Conservation (phyloP, 2,888 invertebrate genomes). For the Cyclophora albipunctata region DNA sequence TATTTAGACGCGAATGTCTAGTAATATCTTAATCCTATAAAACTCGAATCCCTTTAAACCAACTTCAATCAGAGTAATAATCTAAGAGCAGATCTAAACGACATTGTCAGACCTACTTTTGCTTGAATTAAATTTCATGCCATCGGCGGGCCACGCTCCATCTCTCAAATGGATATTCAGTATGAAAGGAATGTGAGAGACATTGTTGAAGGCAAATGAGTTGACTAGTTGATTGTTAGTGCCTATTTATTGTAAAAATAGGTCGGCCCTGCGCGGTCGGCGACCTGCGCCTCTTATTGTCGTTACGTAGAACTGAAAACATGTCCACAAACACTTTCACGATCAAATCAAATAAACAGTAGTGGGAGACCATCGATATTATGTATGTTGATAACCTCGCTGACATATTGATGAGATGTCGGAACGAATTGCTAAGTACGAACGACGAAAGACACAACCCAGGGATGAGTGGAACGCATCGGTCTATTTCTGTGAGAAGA, state of each 20-base stretch:
- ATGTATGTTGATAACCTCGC: constrained; percentile 56
- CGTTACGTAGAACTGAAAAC: constrained; percentile 21
- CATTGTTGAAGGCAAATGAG: constrained; percentile 51
- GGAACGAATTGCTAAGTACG: constrained; percentile 55
- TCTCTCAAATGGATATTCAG: constrained; percentile 30
- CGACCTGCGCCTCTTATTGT: constrained; percentile 41
- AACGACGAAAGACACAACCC: constrained; percentile 60
- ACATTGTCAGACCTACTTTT: constrained; percentile 17
- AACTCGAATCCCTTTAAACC: constrained; percentile 1
- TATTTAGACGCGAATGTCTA: constrained; percentile 15
- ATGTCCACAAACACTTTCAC: constrained; percentile 25
- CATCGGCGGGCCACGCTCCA: constrained; percentile 23
- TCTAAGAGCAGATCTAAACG: constrained; percentile 1
- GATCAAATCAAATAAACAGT: constrained; percentile 37
- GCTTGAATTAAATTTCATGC: constrained; percentile 28
- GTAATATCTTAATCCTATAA: neutral
- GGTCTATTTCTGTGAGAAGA: constrained; percentile 60
- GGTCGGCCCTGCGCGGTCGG: constrained; percentile 49
- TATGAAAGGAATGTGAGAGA: constrained; percentile 43
- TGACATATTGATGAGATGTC: constrained; percentile 67
- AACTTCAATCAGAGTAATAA: constrained; percentile 3
- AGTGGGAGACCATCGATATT: constrained; percentile 37
- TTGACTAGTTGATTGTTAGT: constrained; percentile 51
- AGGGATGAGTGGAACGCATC: constrained; percentile 44
- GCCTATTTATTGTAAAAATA: constrained; percentile 57